Base-by-base conservation (phyloP, 2,888 invertebrate species). In the Conus canariensis region DNA sequence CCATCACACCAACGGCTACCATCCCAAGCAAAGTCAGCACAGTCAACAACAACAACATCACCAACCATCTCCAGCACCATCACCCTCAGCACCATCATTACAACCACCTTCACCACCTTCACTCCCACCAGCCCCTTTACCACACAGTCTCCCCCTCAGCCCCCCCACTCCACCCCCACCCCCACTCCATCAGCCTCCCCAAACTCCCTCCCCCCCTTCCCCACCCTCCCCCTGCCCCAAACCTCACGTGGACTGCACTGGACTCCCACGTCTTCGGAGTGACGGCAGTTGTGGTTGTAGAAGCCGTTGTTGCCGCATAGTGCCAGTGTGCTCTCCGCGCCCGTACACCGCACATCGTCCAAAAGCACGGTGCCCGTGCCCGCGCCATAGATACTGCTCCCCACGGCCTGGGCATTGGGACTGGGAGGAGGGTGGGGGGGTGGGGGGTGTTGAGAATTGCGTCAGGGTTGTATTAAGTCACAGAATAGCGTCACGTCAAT, bases 221-320 rank as follows among this genome's bases (percentile, higher is more conserved):
- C 22, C 70, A 70, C 6, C 70, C 16, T 22, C 3, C 16, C 70
- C 70, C 2, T 70, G 22, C 16, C 70, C 70, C 70, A 7, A 30
- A 6, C 58, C 85, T n/a, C 25, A 90, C 90, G 45, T n/a, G 87
- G 12, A 67, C 30, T 74, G 87, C 94, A 94, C 25, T 94, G 92
- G 25, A 94, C 93, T 2, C 93, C 92, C 0, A 92, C 93, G 88
- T 94, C 94, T 70, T 94, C 93, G 22, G 80, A 82, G 90, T 94
- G 94, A 5, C 91, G 87, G 74, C 94, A 94, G 91, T 94, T 93
- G 30, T 82, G 91, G 16, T 92, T 91, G 64, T 93, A 94, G 92
- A 93, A 93, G 0, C 93, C 94, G 19, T 93, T 90, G 90, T 94
- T 94, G 74, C 93, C 93, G 92, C 94, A 94, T 10, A 92, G 85